Evolutionary conservation across 2,113 vertebrate genomes (phyloP).

Genomic region (Eudyptes chrysolophus): DNA sequence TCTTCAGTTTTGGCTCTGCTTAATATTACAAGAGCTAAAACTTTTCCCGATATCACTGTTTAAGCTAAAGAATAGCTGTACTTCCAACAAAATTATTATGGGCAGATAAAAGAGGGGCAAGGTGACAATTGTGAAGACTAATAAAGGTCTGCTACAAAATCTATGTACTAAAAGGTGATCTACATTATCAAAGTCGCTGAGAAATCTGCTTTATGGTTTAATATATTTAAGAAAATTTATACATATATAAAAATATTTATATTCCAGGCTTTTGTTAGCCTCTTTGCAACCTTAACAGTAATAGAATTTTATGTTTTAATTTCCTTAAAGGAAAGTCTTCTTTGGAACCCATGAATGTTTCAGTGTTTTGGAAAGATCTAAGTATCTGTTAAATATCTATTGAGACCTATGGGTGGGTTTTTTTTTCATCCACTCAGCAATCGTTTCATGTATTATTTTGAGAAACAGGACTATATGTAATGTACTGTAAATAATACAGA

Average conservation of each 20-base stretch:
- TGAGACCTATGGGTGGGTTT: neutral
- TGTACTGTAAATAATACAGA: conserved; percentile 6
- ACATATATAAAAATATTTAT: neutral
- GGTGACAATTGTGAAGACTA: neutral
- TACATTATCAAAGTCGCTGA: neutral
- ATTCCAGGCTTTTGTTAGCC: conserved; percentile 19
- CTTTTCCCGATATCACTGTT: neutral
- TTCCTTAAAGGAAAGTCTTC: conserved; percentile 50
- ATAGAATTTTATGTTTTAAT: conserved; percentile 50
- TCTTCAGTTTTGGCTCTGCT: neutral
- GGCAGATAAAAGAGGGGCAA: neutral
- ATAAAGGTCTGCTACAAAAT: neutral
- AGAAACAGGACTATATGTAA: neutral
- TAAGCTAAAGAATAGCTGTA: neutral
- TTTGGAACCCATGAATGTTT: conserved; percentile 13
- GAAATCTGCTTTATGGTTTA: neutral
- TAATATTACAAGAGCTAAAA: neutral
- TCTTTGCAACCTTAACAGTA: conserved; percentile 28
- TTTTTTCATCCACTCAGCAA: neutral
- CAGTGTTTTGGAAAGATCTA: conserved; percentile 43
- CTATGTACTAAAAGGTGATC: neutral
- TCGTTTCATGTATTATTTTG: neutral
- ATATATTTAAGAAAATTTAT: conserved; percentile 1
- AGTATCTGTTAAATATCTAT: conserved; percentile 42
- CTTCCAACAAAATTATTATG: neutral